Evolutionary conservation across 2,113 vertebrate genomes (phyloP), one percentile per base, ranked within the genome.

Genomic region (Halcyon malimbica): DNA sequence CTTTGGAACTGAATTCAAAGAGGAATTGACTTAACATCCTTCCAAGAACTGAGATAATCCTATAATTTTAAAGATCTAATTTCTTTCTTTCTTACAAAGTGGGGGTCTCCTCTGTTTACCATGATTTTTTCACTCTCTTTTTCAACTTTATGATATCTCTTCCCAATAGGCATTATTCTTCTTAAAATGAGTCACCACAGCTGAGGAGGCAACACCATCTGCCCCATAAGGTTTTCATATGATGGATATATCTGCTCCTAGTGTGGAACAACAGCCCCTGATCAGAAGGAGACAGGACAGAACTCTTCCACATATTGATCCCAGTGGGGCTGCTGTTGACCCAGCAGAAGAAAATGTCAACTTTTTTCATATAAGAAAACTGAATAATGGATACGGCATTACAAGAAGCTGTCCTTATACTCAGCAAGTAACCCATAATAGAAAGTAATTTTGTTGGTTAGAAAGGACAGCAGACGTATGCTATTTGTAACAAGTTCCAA

Each of bases 81-180:
- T 83, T 79, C 33, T 68, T 13, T 17, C 9, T 70, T 93, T 81
- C 41, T 59, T 82, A 67, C 3, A 59, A n/a, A 64, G 24, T 16
- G 2, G 5, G 10, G 2, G 0, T 10, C 3, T 67, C 28, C 13
- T 46, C 37, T 84, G 8, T 14, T 62, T 62, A 14, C 21, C 21
- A n/a, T 3, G 33, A 10, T 19, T 77, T 73, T 77, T 71, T 11
- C 17, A 4, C 7, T 76, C 19, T 42, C 31, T 70, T 82, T 3
- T n/a, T 92, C 25, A 76, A 5, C 5, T 90, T 83, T 8, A 26
- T 63, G 69, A 28, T 16, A 19, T 8, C 6, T 80, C 23, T 68
- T 79, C 17, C 8, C 33, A 70, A 26, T 4, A 79, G 6, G 2
- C n/a, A 23, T 6, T 70, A 12, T 35, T 50, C 4, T 48, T 50